phyloP scores from a whole-genome alignment of 2,888 invertebrate genomes.

The Cantharis flavilabris region DNA sequence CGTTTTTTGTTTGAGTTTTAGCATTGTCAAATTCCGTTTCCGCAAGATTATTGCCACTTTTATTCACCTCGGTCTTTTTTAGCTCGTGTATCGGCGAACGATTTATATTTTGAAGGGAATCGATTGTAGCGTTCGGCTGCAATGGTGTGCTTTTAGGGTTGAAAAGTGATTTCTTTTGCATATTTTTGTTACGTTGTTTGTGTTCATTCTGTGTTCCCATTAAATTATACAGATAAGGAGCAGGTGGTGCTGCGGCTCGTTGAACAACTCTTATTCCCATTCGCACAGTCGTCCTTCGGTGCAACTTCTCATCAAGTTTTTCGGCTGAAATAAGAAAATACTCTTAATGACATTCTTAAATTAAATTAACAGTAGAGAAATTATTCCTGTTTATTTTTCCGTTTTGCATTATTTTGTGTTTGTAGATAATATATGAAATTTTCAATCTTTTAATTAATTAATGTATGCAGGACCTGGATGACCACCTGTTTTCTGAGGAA shows the following conservation, averaged over 20 bases:
- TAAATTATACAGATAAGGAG: constrained; percentile 51
- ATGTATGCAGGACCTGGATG: neutral
- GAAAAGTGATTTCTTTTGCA: constrained; percentile 48
- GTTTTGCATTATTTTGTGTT: too few relatives aligned
- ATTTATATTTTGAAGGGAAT: constrained; percentile 24
- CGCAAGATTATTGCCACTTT: neutral
- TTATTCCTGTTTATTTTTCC: neutral
- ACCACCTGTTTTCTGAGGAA: neutral
- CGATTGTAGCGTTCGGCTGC: constrained; percentile 26
- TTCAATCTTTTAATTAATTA: neutral
- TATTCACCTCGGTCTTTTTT: neutral
- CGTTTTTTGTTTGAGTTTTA: constrained; percentile 11
- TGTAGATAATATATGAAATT: too few relatives aligned
- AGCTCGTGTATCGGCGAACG: constrained; percentile 30
- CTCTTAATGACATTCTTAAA: neutral
- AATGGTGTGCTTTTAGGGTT: constrained; percentile 48
- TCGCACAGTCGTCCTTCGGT: constrained; percentile 76
- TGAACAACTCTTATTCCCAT: constrained; percentile 88
- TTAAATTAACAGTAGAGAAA: neutral
- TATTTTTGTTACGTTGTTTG: constrained; percentile 24
- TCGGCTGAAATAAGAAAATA: constrained; percentile 65
- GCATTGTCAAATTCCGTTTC: constrained; percentile 4
- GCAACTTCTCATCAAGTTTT: constrained; percentile 79
- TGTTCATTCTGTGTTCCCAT: constrained; percentile 31
- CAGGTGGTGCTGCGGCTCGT: constrained; percentile 57